phyloP scores from a whole-genome alignment of 2,797 vertebrate species.

The Sebastes hubbsi region DNA sequence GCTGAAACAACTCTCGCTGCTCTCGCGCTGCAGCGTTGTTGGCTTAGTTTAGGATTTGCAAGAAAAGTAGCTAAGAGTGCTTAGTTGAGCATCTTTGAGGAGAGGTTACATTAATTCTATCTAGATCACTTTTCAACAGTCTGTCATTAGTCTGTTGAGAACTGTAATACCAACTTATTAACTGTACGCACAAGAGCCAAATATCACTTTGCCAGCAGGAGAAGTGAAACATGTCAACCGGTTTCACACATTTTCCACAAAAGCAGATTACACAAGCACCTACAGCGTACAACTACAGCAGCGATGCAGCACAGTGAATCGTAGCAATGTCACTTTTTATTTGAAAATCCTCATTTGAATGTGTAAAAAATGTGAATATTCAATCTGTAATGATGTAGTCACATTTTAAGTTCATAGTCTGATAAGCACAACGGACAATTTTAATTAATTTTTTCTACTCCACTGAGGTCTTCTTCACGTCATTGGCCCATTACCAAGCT shows the following conservation, averaged over 20 bases:
- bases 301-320: not conserved
- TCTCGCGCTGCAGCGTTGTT: constrained; percentile 16
- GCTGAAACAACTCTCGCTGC: constrained; percentile 14
- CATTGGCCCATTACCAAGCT: not conserved
- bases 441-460: not conserved
- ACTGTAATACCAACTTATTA: not conserved
- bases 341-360: not conserved
- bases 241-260: not conserved
- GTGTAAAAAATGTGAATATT: not conserved
- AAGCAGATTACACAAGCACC: not conserved
- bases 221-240: not conserved
- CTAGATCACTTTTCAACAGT: constrained; percentile 11
- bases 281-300: not conserved
- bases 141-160: not conserved
- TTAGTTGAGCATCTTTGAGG: constrained; percentile 22
- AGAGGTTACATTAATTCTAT: constrained; percentile 29
- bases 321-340: not conserved
- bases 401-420: not conserved
- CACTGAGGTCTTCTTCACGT: not conserved
- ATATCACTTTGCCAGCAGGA: not conserved
- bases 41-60: constrained; percentile 34
- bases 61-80: constrained; percentile 2
- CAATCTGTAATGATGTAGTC: not conserved
- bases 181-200: not conserved
- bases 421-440: not conserved